Base-by-base conservation (phyloP, 2,888 invertebrate species). In the Acronicta alni region DNA sequence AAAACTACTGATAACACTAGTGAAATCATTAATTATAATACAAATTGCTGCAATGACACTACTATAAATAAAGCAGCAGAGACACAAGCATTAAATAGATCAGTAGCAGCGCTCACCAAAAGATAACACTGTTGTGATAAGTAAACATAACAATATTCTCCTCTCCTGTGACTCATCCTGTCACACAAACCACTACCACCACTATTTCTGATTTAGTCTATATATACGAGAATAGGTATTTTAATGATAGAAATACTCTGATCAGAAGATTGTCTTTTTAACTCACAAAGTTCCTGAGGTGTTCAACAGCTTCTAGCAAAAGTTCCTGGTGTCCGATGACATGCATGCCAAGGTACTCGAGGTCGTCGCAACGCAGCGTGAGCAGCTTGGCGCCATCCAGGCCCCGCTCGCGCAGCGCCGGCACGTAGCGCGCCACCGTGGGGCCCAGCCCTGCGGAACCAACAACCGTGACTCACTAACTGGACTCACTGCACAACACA, bases 311-410 rank as follows among this genome's bases (percentile, higher is more conserved):
- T 89, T 99, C 98, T 44, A 99, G 95, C 67, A 99, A 96, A 53
- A 98, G 96, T 88, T 99, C 99, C 89, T 99, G 98, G 87, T 99
- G 99, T 10, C 99, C 99, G 67, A 99, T 96, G 85, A 97, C 96
- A 64, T 95, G 94, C 83, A 99, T 96, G 18, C 98, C 98, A 54
- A 99, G 95, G 85, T 97, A 96, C 84, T 98, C 97, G 68, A 99
- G 95, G 91, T 98, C 98, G 86, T 98, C 97, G 48, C 98, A 97
- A 60, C 98, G 96, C 80, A 99, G 95, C 86, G 97, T 97, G 74
- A 99, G 94, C 84, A 99, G 95, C 81, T 97, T 96, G 77, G 96
- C 95, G 8, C 98, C 99, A 83, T 96, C 96, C 41, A 99, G 96
- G 65, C 96, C 96, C 83, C 97, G 97, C 85, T 97, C 97, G 57